A percentile compares a stretch with the other conserved stretches of the same genome.
phyloP scores from a whole-genome alignment of 2,113 vertebrate genomes.

The Zeus faber region DNA sequence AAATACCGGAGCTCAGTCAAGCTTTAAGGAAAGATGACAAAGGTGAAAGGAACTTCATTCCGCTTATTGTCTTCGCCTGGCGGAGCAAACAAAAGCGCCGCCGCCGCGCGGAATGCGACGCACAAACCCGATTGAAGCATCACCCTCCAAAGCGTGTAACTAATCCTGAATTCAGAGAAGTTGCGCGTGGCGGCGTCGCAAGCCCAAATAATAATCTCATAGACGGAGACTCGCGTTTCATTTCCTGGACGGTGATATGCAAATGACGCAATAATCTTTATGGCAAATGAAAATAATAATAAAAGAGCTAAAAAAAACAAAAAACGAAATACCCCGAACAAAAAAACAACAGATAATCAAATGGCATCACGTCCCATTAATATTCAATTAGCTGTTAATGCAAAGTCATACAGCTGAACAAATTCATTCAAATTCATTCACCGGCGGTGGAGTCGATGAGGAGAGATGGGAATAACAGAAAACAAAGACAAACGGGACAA shows the following conservation, averaged over 20 bases:
- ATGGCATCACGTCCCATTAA: constrained; percentile 76
- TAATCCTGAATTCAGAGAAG: constrained; percentile 77
- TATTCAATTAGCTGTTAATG: constrained; percentile 77
- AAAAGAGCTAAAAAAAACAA: no score
- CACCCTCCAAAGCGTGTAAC: constrained; percentile 67
- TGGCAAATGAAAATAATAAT: constrained; percentile 68
- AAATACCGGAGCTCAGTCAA: constrained; percentile 66
- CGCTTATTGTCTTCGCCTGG: constrained; percentile 73
- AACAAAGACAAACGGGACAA: constrained; percentile 25
- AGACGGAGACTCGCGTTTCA: constrained; percentile 69
- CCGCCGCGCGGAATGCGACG: no score
- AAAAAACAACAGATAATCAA: constrained; percentile 72
- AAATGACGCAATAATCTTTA: constrained; percentile 77
- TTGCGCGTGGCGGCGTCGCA: constrained; percentile 58
- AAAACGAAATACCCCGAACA: no score
- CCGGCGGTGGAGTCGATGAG: constrained; percentile 41
- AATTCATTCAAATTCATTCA: constrained; percentile 46
- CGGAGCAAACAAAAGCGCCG: constrained; percentile 72
- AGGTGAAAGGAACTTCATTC: constrained; percentile 70
- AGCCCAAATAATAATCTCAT: constrained; percentile 64
- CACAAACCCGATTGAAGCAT: constrained; percentile 59
- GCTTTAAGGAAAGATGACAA: constrained; percentile 74
- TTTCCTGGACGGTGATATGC: constrained; percentile 68
- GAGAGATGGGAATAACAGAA: constrained; percentile 31
- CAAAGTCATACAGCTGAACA: constrained; percentile 68